Conservation (phyloP, 2,797 vertebrate species). For the Morus bassanus region DNA sequence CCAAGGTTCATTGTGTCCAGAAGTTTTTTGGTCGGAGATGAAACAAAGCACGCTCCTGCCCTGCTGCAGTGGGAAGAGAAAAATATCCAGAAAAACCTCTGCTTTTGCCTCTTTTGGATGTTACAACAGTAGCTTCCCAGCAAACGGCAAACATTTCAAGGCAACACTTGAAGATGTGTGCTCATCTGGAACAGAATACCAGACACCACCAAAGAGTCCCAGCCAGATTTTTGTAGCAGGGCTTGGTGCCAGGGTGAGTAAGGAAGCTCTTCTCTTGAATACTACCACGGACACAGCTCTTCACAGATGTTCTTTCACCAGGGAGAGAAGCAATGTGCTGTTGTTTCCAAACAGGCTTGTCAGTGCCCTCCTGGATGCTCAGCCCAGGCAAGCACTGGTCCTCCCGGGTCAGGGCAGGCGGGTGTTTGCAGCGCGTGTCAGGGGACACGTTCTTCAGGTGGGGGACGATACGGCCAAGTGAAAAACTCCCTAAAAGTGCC, state of each 20-base stretch:
- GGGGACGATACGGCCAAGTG: fast-evolving
- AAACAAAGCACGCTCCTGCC: not conserved
- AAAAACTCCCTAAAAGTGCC: not conserved
- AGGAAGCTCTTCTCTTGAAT: not conserved
- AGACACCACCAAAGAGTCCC: not conserved
- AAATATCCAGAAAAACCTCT: not conserved
- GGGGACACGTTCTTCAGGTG: fast-evolving
- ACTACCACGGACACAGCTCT: not conserved
- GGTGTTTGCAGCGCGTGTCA: fast-evolving
- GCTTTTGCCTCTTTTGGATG: not conserved
- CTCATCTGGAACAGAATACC: not conserved
- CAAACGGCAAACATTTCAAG: not conserved
- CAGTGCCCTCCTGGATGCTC: not conserved
- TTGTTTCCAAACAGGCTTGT: not conserved
- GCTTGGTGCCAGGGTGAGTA: not conserved
- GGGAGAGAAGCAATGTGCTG: not conserved
- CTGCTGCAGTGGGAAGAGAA: not conserved
- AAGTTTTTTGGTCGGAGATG: not conserved
- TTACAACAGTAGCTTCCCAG: not conserved
- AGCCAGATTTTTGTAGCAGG: not conserved
- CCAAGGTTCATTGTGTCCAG: not conserved
- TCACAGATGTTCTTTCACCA: not conserved
- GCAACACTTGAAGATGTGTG: not conserved
- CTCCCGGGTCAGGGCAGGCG: not conserved
- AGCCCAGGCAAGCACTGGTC: not conserved